A percentile compares a stretch with the other conserved stretches of the same genome.
Conservation (phyloP, 30 jellyfish, hydroid and myxozoan genomes). For the Pelagia noctiluca region DNA sequence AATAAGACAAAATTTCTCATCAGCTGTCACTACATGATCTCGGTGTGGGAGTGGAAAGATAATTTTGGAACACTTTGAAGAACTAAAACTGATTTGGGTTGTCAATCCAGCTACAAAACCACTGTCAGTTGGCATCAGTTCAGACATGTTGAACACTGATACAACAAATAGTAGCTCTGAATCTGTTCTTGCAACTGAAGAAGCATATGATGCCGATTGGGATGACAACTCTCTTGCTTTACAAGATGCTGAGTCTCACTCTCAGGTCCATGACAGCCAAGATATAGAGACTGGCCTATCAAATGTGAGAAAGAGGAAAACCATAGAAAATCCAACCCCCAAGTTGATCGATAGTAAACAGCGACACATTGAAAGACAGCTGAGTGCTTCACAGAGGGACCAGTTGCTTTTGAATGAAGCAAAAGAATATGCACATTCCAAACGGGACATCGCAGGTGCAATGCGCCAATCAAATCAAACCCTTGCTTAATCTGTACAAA, state of each 20-base stretch:
- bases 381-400: conserved; percentile 70
- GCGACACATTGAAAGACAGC: conserved; percentile 61
- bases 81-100: conserved; percentile 45
- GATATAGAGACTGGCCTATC: not conserved
- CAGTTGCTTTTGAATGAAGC: conserved; percentile 46
- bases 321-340: conserved; percentile 20
- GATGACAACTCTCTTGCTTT: too few relatives aligned
- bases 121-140: conserved; percentile 26
- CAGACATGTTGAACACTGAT: conserved; percentile 13
- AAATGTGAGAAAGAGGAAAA: conserved; percentile 13
- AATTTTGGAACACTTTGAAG: conserved; percentile 32
- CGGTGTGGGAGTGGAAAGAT: conserved; percentile 62
- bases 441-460: conserved; percentile 71
- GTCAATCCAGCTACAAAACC: conserved; percentile 43
- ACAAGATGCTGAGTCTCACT: not conserved
- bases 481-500: conserved; percentile 56
- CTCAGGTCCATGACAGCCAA: conserved; percentile 3
- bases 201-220: not conserved
- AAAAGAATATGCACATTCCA: conserved; percentile 61
- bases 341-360: conserved; percentile 56
- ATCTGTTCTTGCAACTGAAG: conserved; percentile 11
- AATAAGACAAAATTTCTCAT: conserved; percentile 44
- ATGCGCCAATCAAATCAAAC: conserved; percentile 63
- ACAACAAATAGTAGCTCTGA: conserved; percentile 9
- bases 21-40: conserved; percentile 72